Evolutionary conservation across 2,888 invertebrate genomes (phyloP), one percentile per base, ranked within the genome.

Genomic region (Chrysolina americana): DNA sequence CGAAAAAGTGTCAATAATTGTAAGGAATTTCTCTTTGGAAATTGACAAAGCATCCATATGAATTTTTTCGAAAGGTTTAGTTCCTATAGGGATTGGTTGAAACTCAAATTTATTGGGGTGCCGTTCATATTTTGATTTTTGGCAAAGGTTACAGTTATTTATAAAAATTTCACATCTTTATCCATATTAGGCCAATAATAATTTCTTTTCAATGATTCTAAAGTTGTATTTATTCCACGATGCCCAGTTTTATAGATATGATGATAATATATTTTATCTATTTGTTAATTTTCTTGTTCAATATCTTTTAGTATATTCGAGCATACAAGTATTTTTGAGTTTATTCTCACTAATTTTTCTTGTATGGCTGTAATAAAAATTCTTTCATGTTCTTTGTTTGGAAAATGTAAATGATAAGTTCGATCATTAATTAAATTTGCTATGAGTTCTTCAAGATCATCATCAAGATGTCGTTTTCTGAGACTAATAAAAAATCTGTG

Each of bases 1-100:
- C 15, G 44, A 44, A 44, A 44, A 44, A 28, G 28, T 28, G 5
- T 28, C 5, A 28, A 28, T 47, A 47, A 47, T 47, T 47, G 47
- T 65, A n/a, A 47, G 41, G 41, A 65, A 47, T 44, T 28, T 65
- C 21, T 65, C 65, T 65, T 47, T 47, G 36, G 65, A 65, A 47
- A 65, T 65, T 3, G 36, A 36, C 36, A 36, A 36, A 36, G 36
- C 36, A 36, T 36, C 36, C 6, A 36, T 36, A 36, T 6, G 36
- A 36, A 36, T 36, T 36, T 8, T 36, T 36, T 36, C 36, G 36
- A 36, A 36, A 36, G 36, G 36, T 36, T 36, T 36, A 36, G 36
- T 36, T 36, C 36, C 36, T 36, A 36, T 36, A 36, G 44, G 44
- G 15, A 44, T 44, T 44, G 44, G 44, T 44, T 44, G 44, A 44